Conservation (phyloP, 2,888 invertebrate species). For the Meteorus cinctellus region DNA sequence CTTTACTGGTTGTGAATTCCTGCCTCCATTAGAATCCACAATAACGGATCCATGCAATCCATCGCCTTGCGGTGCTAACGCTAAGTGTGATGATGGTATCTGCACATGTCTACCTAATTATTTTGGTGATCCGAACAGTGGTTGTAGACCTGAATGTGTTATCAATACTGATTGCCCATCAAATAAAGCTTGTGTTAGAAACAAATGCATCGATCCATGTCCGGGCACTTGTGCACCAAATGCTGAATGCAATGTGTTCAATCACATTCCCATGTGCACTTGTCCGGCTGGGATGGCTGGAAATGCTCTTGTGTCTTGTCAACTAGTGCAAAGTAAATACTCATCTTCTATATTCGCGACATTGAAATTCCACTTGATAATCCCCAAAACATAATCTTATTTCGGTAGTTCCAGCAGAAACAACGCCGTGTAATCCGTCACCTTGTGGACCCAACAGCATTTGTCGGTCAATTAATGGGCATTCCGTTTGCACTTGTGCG, state of each 20-base stretch:
- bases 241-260: conserved; percentile 84
- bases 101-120: conserved; percentile 72
- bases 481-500: conserved; percentile 79
- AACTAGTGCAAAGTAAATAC: conserved; percentile 65
- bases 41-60: conserved; percentile 67
- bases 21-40: conserved; percentile 29
- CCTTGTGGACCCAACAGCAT: conserved; percentile 82
- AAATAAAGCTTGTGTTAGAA: conserved; percentile 73
- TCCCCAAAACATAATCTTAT: background rate
- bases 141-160: conserved; percentile 74
- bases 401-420: conserved; percentile 50
- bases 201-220: conserved; percentile 74
- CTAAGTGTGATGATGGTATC: conserved; percentile 73
- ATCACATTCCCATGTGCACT: conserved; percentile 85
- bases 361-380: background rate
- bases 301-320: conserved; percentile 73
- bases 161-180: conserved; percentile 73
- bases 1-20: conserved; percentile 79
- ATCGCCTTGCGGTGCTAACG: conserved; percentile 75
- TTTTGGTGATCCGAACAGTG: conserved; percentile 74
- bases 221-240: conserved; percentile 75
- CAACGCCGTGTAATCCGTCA: conserved; percentile 78
- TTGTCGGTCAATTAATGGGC: conserved; percentile 79
- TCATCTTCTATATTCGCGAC: background rate
- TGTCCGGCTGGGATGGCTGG: conserved; percentile 76